Base-by-base conservation (phyloP, 30 jellyfish, hydroid and myxozoan species). In the Phacellophora camtschatica region DNA sequence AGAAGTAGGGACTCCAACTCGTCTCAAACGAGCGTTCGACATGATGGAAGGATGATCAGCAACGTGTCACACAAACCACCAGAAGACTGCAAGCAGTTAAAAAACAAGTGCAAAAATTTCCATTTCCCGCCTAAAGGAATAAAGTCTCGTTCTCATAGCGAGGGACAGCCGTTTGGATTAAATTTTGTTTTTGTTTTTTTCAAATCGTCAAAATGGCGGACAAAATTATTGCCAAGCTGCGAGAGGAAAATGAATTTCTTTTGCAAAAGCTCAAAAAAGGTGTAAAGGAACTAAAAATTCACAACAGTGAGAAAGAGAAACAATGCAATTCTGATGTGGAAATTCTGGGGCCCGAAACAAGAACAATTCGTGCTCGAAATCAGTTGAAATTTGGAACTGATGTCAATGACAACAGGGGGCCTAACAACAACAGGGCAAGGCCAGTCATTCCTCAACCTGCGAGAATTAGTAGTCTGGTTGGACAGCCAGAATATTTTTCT, bases 1-100 rank as follows among this genome's bases (percentile, higher is more conserved):
- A 19, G 85, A 72, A 1, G 85, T 27, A 41, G 85, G 71, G 35
- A 48, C 51, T n/a, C 85, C 85, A 72, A 72, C 49, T 72, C 85
- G 24, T 72, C 78, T 18, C 32, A 72, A 31, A 1, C 57, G 74
- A 72, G 25, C 45, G 22, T 24, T 57, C 3, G 18, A 23, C 72
- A 57, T 57, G 0, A 3, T 57, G 72, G 15, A n/a, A n/a, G n/a
- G n/a, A n/a, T n/a, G n/a, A n/a, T n/a, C n/a, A n/a, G n/a, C n/a
- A n/a, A n/a, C n/a, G n/a, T n/a, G n/a, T n/a, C n/a, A n/a, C n/a
- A n/a, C n/a, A n/a, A n/a, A n/a, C n/a, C n/a, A n/a, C n/a, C n/a
- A n/a, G n/a, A 11, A 9, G 25, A 43, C 57, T 43, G 13, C 5
- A n/a, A n/a, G n/a, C n/a, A n/a, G n/a, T n/a, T n/a, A n/a, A n/a